A percentile compares a stretch with the other conserved stretches of the same genome.
Evolutionary conservation across 2,113 vertebrate species (phyloP).

Genomic region (Sceloporus undulatus): DNA sequence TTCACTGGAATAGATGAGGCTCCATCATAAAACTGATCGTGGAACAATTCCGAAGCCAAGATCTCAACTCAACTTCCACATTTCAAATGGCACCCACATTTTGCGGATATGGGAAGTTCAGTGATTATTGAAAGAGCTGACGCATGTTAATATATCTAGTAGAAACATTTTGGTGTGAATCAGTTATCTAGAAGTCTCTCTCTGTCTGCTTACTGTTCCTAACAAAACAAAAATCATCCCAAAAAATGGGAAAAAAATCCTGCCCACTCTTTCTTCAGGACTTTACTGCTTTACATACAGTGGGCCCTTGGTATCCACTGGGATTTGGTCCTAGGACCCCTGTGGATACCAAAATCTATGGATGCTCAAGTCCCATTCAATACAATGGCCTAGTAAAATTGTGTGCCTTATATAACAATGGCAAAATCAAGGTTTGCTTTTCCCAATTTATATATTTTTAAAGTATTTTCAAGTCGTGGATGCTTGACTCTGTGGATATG

Average conservation of each 20-base stretch:
- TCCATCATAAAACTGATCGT: background rate
- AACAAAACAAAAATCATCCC: background rate
- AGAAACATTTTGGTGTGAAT: background rate
- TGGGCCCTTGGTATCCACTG: too few relatives aligned
- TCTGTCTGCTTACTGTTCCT: background rate
- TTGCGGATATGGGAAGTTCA: background rate
- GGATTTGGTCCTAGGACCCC: too few relatives aligned
- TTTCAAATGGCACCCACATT: background rate
- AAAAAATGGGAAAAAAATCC: background rate
- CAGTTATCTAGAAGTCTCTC: background rate
- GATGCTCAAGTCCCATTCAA: too few relatives aligned
- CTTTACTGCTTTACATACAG: too few relatives aligned
- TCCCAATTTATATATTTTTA: too few relatives aligned
- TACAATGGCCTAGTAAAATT: too few relatives aligned
- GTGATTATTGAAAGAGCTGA: background rate
- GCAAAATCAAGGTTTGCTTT: too few relatives aligned
- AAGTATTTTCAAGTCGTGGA: too few relatives aligned
- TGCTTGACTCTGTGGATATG: too few relatives aligned
- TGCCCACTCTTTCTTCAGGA: background rate
- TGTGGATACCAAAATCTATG: too few relatives aligned
- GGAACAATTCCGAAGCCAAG: too few relatives aligned
- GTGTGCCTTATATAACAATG: too few relatives aligned
- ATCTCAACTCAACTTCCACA: background rate
- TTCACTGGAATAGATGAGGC: background rate
- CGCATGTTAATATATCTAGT: background rate